Base-by-base conservation (phyloP, 2,888 invertebrate species). In the Eremobia ochroleuca region DNA sequence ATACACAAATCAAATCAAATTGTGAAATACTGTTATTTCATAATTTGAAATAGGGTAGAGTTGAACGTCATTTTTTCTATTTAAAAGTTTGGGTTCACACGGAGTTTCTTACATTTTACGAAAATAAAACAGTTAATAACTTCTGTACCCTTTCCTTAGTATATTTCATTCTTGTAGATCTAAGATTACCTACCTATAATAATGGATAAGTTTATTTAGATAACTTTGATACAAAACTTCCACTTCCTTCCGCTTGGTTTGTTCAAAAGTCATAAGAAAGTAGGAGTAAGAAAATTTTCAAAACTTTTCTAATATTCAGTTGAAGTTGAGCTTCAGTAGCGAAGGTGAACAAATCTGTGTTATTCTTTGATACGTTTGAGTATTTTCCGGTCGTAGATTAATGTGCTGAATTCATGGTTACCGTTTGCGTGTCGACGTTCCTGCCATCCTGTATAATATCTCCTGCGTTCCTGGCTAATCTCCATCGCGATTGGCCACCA, bases 231-330 rank as follows among this genome's bases (percentile, higher is more conserved):
- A 5, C 2, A 55, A 61, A 77, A 70, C 69, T 70, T 55, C 0
- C n/a, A 13, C 46, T 69, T 9, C 25, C 18, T 76, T 49, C 37
- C 28, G 21, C 37, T 71, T 25, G 52, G 43, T 49, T 62, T 72
- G 34, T 72, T 64, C n/a, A 43, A 66, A 81, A 81, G 28, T 46
- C 37, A 21, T 37, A 65, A 11, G 31, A 49, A 81, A 55, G 15
- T 28, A 49, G 15, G 15, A 79, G 40, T 25, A 55, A 13, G 55
- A 49, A 66, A 67, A 58, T 62, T 40, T 67, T 74, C 40, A 58
- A 65, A 80, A 70, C 62, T 79, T 70, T 58, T 31, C 58, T 71
- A 79, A 73, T 73, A 70, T 83, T 69, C 46, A 34, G 34, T 62
- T 49, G 58, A 43, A 77, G 49, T 71, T 25, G 15, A 46, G 37